These are phyloP conservation scores for Parnassius mnemosyne DNA, from an alignment of 2,888 invertebrate species.

Conservation along the genomic window DNA sequence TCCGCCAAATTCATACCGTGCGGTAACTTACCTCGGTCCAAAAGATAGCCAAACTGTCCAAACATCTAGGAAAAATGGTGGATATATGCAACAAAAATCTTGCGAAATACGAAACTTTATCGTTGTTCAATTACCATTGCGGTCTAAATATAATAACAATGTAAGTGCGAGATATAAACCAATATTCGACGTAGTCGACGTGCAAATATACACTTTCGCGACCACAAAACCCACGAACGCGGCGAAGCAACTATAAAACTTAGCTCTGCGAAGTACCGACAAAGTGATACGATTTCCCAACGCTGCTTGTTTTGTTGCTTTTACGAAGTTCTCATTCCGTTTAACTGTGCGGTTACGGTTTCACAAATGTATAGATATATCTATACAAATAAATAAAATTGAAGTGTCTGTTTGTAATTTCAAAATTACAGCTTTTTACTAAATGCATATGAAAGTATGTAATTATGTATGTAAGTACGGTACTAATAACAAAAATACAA, in stretches of 20 bases:
- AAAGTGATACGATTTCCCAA: conserved; percentile 33
- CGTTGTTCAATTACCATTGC: conserved; percentile 10
- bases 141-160: conserved; percentile 25
- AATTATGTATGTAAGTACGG: too few species aligned
- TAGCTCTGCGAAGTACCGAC: conserved; percentile 31
- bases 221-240: conserved; percentile 30
- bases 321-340: conserved; percentile 17
- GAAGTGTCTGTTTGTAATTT: too few species aligned
- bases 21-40: too few species aligned
- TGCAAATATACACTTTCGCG: conserved; percentile 27
- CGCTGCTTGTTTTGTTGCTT: conserved; percentile 13
- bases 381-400: too few species aligned
- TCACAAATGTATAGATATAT: background rate
- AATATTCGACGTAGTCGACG: conserved; percentile 25
- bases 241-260: conserved; percentile 28
- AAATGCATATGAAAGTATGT: too few species aligned
- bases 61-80: too few species aligned
- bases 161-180: conserved; percentile 28
- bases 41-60: too few species aligned
- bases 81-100: background rate
- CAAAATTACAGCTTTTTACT: too few species aligned
- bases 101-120: conserved; percentile 7
- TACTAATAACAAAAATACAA: too few species aligned
- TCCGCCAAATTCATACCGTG: too few species aligned
- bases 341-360: conserved; percentile 20